These are phyloP conservation scores for Heliconius hermathena DNA, from an alignment of 1,140 invertebrate genomes.

Conservation along the genomic window DNA sequence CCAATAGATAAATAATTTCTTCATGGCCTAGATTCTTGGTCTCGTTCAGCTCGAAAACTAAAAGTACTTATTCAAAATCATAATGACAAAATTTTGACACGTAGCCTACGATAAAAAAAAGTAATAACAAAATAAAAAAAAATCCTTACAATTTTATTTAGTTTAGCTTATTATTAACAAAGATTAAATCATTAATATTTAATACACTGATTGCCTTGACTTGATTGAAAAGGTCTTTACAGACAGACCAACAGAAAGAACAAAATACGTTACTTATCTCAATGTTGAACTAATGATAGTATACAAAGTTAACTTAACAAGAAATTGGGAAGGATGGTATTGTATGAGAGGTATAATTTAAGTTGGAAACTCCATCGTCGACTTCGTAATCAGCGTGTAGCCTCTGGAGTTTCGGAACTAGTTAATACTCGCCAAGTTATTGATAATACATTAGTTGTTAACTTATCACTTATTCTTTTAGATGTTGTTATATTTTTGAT, in stretches of 20 bases:
- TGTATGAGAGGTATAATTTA: slow-evolving; percentile 32
- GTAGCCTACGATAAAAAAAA: too few species aligned
- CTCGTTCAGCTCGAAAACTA: too few species aligned
- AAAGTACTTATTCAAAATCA: too few species aligned
- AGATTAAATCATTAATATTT: background rate
- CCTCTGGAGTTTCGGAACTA: slow-evolving; percentile 31
- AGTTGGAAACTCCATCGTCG: slow-evolving; percentile 30
- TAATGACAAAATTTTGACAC: too few species aligned
- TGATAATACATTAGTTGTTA: slow-evolving; percentile 25
- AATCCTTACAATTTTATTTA: too few species aligned
- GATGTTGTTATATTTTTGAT: background rate
- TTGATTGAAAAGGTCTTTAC: background rate
- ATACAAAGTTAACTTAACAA: background rate
- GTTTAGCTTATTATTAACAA: too few species aligned
- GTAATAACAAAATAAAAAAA: too few species aligned
- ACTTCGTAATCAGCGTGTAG: slow-evolving; percentile 36
- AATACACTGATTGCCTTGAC: background rate
- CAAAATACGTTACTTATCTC: background rate
- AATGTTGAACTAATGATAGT: background rate
- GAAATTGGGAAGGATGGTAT: slow-evolving; percentile 18
- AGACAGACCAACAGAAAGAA: background rate
- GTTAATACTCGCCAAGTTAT: slow-evolving; percentile 30
- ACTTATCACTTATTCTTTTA: background rate
- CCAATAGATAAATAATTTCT: too few species aligned
- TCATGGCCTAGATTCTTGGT: too few species aligned